These are phyloP conservation scores for Steatornis caripensis DNA, from an alignment of 2,113 vertebrate genomes.

Conservation along the genomic window DNA sequence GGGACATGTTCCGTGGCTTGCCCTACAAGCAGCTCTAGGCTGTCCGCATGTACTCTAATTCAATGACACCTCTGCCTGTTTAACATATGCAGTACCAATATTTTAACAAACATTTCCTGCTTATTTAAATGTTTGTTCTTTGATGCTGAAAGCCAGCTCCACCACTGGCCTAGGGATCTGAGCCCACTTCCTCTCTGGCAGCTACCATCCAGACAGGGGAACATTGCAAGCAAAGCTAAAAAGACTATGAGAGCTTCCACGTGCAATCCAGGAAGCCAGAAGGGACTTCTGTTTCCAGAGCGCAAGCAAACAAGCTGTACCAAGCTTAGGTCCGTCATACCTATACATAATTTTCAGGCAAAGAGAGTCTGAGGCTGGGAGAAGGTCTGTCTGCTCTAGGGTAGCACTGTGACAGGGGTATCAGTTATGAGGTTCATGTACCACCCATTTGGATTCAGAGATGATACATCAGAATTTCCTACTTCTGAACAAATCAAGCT, in stretches of 20 bases:
- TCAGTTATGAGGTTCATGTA: background rate
- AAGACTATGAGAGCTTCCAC: background rate
- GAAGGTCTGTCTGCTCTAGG: background rate
- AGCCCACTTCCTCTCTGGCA: background rate
- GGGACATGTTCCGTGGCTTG: background rate
- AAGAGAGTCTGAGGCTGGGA: background rate
- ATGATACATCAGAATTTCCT: background rate
- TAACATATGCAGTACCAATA: background rate
- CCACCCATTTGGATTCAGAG: background rate
- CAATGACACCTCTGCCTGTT: background rate
- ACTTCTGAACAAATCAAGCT: background rate
- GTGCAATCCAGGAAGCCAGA: background rate
- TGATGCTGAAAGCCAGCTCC: background rate
- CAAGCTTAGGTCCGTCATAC: background rate
- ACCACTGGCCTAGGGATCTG: background rate
- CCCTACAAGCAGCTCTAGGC: background rate
- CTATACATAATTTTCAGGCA: background rate
- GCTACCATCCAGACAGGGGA: background rate
- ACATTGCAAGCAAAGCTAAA: background rate
- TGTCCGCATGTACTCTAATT: background rate
- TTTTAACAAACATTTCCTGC: slow-evolving; percentile 19
- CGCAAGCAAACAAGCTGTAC: background rate
- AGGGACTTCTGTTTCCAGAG: slow-evolving; percentile 10
- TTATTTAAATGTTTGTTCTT: slow-evolving; percentile 22
- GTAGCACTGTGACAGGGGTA: background rate